phyloP scores from a whole-genome alignment of 2,888 invertebrate species.

The Archips crataeganus region DNA sequence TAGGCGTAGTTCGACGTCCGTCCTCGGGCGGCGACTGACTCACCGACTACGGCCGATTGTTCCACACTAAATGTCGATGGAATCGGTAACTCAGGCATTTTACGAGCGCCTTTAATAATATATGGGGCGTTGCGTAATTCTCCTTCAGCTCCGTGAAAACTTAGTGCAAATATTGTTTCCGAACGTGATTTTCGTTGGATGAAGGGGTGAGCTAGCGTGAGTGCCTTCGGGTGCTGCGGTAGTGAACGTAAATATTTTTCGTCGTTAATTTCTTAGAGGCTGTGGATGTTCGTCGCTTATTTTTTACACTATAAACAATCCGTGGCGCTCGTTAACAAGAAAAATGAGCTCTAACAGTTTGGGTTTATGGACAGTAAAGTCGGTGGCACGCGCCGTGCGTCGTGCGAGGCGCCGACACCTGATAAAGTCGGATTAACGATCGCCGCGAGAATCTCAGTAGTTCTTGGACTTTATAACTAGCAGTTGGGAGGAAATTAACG shows the following conservation, averaged over 20 bases:
- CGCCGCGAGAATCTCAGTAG: slow-evolving; percentile 11
- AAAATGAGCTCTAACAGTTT: slow-evolving; percentile 82
- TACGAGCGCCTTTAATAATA: slow-evolving; percentile 78
- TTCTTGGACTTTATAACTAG: slow-evolving; percentile 37
- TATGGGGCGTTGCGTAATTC: slow-evolving; percentile 81
- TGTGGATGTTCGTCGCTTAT: slow-evolving; percentile 65
- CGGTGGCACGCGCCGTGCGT: slow-evolving; percentile 73
- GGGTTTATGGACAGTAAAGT: slow-evolving; percentile 83
- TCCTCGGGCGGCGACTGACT: slow-evolving; percentile 78
- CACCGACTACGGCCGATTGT: slow-evolving; percentile 77
- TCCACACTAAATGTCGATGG: slow-evolving; percentile 79
- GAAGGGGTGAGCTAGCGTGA: slow-evolving; percentile 32
- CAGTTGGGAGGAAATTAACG: slow-evolving; percentile 52
- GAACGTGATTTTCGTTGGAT: slow-evolving; percentile 48
- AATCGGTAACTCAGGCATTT: slow-evolving; percentile 82
- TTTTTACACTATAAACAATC: slow-evolving; percentile 83
- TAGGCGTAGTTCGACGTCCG: slow-evolving; percentile 73
- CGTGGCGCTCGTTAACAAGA: slow-evolving; percentile 81
- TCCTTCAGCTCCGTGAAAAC: slow-evolving; percentile 65
- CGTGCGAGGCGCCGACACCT: slow-evolving; percentile 66
- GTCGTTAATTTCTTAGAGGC: slow-evolving; percentile 69
- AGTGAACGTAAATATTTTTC: slow-evolving; percentile 74
- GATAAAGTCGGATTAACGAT: slow-evolving; percentile 59
- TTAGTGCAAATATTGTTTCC: slow-evolving; percentile 64
- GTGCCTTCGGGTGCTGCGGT: slow-evolving; percentile 45